A percentile compares a stretch with the other conserved stretches of the same genome.
Evolutionary conservation across 2,797 vertebrate genomes (phyloP).

Genomic region (Semotilus atromaculatus): DNA sequence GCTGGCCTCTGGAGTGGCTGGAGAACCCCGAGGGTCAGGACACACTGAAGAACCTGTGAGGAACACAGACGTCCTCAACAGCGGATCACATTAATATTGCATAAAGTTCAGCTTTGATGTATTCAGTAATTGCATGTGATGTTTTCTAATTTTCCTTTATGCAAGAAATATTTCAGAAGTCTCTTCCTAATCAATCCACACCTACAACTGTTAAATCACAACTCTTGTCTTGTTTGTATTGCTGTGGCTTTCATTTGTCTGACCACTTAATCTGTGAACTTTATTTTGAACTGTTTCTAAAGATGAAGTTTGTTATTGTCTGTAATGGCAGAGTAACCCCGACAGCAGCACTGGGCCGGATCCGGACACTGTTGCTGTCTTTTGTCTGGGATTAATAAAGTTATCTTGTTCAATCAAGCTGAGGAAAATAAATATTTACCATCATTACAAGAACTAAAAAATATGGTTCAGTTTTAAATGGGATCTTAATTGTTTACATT

Average conservation of each 20-base stretch:
- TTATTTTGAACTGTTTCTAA: not conserved
- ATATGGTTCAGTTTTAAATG: not conserved
- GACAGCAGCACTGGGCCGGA: no score
- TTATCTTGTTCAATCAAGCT: not conserved
- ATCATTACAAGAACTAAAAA: not conserved
- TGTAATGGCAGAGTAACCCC: not conserved
- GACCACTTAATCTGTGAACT: not conserved
- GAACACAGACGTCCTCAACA: not conserved
- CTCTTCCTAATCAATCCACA: not conserved
- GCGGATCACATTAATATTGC: not conserved
- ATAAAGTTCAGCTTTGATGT: not conserved
- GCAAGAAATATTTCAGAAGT: no score
- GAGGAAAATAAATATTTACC: not conserved
- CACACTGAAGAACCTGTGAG: conserved; percentile 70
- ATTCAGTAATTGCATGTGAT: not conserved
- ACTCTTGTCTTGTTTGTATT: no score
- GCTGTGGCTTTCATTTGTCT: not conserved
- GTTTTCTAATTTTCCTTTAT: no score
- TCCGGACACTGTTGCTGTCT: no score
- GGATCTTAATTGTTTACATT: no score
- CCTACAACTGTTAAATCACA: no score
- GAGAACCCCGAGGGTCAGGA: conserved; percentile 61
- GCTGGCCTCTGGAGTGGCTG: conserved; percentile 75
- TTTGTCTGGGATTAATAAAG: not conserved
- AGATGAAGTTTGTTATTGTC: not conserved